A percentile compares a stretch with the other conserved stretches of the same genome.
phyloP scores from a whole-genome alignment of 2,113 vertebrate genomes.

The Penelope pileata region DNA sequence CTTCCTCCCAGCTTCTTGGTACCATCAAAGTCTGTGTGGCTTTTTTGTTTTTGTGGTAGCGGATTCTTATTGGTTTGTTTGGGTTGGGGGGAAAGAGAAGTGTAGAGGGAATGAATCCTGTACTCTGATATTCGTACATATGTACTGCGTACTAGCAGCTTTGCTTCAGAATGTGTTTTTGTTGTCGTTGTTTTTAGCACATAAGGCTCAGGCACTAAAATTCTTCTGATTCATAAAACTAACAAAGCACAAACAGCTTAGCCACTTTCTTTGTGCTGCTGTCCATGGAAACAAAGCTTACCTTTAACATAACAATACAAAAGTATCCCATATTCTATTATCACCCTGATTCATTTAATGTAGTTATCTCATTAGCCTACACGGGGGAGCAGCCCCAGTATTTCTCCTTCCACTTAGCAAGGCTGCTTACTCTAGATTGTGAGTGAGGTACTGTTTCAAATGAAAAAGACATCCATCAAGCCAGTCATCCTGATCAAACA shows the following conservation, averaged over 20 bases:
- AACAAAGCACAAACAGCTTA: neutral
- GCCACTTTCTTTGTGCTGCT: neutral
- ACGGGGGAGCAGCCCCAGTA: neutral
- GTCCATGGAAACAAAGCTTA: neutral
- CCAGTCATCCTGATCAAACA: neutral
- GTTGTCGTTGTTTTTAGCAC: neutral
- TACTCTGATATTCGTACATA: neutral
- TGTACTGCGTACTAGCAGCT: neutral
- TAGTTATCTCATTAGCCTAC: neutral
- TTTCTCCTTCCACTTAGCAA: neutral
- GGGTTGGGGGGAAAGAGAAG: neutral
- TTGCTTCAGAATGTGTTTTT: too few relatives aligned
- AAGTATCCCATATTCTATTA: neutral
- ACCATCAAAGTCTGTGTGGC: neutral
- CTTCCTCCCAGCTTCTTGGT: neutral
- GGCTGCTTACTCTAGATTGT: neutral
- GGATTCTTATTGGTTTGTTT: neutral
- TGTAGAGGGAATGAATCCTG: neutral
- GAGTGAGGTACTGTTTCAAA: neutral
- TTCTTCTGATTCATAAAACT: neutral
- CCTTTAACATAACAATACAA: neutral
- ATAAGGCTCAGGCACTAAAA: neutral
- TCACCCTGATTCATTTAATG: neutral
- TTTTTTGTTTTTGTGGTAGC: neutral
- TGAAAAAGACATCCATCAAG: neutral